Percentiles rank a stretch among this genome's conserved stretches.
phyloP scores from a whole-genome alignment of 1,140 invertebrate species.

The Brachionus koreanus region DNA sequence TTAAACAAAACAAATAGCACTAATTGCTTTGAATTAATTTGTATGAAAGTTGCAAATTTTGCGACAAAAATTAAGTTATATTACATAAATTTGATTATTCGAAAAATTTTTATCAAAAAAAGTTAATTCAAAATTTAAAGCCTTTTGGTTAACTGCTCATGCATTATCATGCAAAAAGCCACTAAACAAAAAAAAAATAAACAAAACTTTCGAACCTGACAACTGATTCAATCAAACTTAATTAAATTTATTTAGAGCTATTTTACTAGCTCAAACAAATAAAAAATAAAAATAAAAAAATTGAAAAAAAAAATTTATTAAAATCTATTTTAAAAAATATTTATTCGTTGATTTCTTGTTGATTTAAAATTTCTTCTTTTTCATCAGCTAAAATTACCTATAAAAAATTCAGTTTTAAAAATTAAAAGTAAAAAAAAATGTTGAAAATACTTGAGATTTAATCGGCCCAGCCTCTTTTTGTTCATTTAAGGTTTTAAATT shows the following conservation, averaged over 20 bases:
- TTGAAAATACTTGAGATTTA: background rate
- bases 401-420: background rate
- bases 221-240: background rate
- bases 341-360: background rate
- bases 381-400: background rate
- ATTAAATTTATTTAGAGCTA: background rate
- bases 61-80: no score
- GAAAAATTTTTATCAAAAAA: background rate
- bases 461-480: background rate
- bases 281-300: background rate
- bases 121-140: background rate
- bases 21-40: no score
- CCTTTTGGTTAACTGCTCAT: background rate
- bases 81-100: background rate
- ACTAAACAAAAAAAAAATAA: background rate
- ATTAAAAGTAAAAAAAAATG: background rate
- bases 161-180: background rate
- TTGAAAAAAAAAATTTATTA: background rate
- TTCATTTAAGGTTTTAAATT: background rate
- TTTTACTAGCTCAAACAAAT: background rate
- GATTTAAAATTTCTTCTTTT: background rate
- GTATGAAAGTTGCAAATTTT: no score
- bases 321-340: background rate
- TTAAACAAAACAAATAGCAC: no score
- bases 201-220: background rate